phyloP scores from a whole-genome alignment of 2,113 vertebrate genomes.

The Poicephalus gulielmi region DNA sequence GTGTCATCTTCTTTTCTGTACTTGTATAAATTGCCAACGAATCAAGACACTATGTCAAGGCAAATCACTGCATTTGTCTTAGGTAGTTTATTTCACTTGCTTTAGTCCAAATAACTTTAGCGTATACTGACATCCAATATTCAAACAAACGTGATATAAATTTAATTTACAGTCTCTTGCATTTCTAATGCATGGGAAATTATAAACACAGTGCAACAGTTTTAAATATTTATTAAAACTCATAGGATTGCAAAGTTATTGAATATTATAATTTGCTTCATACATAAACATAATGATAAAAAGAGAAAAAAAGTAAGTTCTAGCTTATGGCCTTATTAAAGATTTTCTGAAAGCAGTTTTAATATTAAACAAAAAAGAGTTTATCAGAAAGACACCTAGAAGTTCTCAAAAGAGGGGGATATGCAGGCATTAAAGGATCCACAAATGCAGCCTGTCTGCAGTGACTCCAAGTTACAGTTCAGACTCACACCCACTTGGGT shows the following conservation, averaged over 20 bases:
- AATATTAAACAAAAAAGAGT: background rate
- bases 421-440: background rate
- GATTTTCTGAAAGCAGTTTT: background rate
- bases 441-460: background rate
- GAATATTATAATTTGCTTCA: slow-evolving; percentile 35
- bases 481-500: background rate
- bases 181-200: slow-evolving; percentile 27
- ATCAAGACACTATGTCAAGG: slow-evolving; percentile 4
- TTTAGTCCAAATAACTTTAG: slow-evolving; percentile 4
- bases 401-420: background rate
- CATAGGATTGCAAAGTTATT: background rate
- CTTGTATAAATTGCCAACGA: background rate
- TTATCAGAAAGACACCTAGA: background rate
- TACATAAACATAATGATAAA: slow-evolving; percentile 33
- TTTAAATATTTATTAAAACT: slow-evolving; percentile 58
- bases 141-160: slow-evolving; percentile 15
- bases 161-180: slow-evolving; percentile 22
- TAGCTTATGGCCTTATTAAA: background rate
- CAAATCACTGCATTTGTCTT: slow-evolving; percentile 27
- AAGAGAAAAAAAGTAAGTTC: background rate
- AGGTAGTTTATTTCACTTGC: background rate
- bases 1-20: background rate
- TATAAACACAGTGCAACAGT: background rate
- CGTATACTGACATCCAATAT: background rate
- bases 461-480: background rate